These are phyloP conservation scores for Sarcophaga variegata DNA, from an alignment of 2,888 invertebrate species.

Conservation along the genomic window DNA sequence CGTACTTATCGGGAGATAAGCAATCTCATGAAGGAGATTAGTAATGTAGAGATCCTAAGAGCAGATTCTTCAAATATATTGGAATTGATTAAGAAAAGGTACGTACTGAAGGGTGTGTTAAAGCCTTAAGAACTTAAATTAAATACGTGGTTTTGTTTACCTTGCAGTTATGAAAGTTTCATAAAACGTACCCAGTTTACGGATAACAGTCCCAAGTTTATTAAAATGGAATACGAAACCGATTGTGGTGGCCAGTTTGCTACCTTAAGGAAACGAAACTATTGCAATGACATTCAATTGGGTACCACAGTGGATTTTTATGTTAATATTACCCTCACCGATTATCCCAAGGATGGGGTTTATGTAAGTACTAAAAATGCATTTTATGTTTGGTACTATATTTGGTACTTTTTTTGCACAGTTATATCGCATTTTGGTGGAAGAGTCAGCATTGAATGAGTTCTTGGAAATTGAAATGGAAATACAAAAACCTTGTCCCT, in stretches of 20 bases:
- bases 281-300: slow-evolving; percentile 85
- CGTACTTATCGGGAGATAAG: slow-evolving; percentile 87
- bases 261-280: slow-evolving; percentile 82
- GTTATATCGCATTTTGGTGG: slow-evolving; percentile 85
- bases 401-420: slow-evolving; percentile 69
- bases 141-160: not conserved
- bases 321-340: slow-evolving; percentile 84
- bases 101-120: not conserved
- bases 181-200: slow-evolving; percentile 86
- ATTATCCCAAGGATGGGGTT: slow-evolving; percentile 83
- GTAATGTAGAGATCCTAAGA: slow-evolving; percentile 90
- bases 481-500: slow-evolving; percentile 88
- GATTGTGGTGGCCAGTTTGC: slow-evolving; percentile 85
- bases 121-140: not conserved
- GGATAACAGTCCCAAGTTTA: slow-evolving; percentile 84
- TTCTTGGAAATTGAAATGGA: slow-evolving; percentile 87
- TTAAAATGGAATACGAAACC: slow-evolving; percentile 87
- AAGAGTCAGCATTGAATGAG: slow-evolving; percentile 90
- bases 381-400: not conserved
- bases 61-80: slow-evolving; percentile 94
- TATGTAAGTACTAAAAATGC: slow-evolving; percentile 77
- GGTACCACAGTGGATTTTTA: slow-evolving; percentile 86
- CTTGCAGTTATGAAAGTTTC: slow-evolving; percentile 86
- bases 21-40: slow-evolving; percentile 86
- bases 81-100: slow-evolving; percentile 89